Percentiles rank a stretch among this genome's conserved stretches.
Evolutionary conservation across 2,888 invertebrate genomes (phyloP).

Genomic region (Octodonta nipae): DNA sequence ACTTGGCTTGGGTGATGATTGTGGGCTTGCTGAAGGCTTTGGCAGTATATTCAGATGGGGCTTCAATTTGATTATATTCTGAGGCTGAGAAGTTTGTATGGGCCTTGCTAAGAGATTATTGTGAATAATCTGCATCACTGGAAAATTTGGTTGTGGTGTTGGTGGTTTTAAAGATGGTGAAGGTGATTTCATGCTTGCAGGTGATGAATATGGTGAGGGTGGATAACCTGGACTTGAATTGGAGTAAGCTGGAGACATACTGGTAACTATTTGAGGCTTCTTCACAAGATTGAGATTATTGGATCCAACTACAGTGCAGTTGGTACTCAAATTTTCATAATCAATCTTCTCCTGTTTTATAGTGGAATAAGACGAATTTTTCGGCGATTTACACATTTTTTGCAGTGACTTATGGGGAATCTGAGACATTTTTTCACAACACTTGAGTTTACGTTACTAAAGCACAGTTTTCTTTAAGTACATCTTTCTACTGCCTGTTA

Average conservation of each 20-base stretch:
- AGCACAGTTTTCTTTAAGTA: constrained; percentile 20
- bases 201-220: constrained; percentile 32
- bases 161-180: constrained; percentile 27
- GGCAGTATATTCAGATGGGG: constrained; percentile 36
- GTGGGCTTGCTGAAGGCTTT: constrained; percentile 34
- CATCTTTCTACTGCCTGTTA: constrained; percentile 13
- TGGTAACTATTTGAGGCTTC: constrained; percentile 31
- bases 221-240: constrained; percentile 28
- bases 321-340: constrained; percentile 35
- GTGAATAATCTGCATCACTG: constrained; percentile 35
- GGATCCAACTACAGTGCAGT: constrained; percentile 36
- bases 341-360: constrained; percentile 30
- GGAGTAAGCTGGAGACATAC: constrained; percentile 31
- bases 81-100: constrained; percentile 28
- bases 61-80: constrained; percentile 35
- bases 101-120: constrained; percentile 30
- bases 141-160: constrained; percentile 33
- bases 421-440: constrained; percentile 34
- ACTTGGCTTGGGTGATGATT: constrained; percentile 33
- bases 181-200: constrained; percentile 33
- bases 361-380: constrained; percentile 26
- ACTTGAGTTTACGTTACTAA: constrained; percentile 14
- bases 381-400: constrained; percentile 38
- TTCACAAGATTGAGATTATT: constrained; percentile 36
- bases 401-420: constrained; percentile 29